Evolutionary conservation across 2,797 vertebrate genomes (phyloP).

Genomic region (Chrosomus eos): DNA sequence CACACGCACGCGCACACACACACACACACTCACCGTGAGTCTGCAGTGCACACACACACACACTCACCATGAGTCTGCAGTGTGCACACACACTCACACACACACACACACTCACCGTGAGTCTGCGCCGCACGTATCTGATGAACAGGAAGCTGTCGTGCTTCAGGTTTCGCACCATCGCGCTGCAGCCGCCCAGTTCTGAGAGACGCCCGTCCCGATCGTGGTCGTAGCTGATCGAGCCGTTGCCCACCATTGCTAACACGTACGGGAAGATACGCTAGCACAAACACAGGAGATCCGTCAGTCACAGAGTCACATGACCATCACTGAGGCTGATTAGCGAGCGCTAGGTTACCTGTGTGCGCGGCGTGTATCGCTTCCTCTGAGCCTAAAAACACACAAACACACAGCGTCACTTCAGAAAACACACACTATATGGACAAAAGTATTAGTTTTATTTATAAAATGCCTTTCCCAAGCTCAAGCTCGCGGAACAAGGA

Average conservation of each 20-base stretch:
- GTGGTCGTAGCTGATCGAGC: slow-evolving; percentile 90
- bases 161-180: slow-evolving; percentile 92
- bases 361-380: slow-evolving; percentile 93
- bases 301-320: neutral
- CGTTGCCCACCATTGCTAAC: slow-evolving; percentile 94
- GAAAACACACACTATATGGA: neutral
- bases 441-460: no score
- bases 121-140: slow-evolving; percentile 89
- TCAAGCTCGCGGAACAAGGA: no score
- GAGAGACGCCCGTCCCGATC: slow-evolving; percentile 90
- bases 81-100: no score
- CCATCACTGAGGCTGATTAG: neutral
- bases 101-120: slow-evolving; percentile 56
- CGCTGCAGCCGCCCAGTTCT: slow-evolving; percentile 92
- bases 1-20: neutral
- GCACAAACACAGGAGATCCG: neutral
- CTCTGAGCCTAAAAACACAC: slow-evolving; percentile 88
- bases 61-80: slow-evolving; percentile 74
- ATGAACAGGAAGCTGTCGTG: slow-evolving; percentile 96
- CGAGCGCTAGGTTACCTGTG: slow-evolving; percentile 82
- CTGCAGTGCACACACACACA: no score
- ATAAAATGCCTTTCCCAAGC: no score
- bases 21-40: no score
- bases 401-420: slow-evolving; percentile 44
- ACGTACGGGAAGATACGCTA: slow-evolving; percentile 93